These are phyloP conservation scores for Meteorus sp. DNA, from an alignment of 1,140 invertebrate species.

Conservation along the genomic window DNA sequence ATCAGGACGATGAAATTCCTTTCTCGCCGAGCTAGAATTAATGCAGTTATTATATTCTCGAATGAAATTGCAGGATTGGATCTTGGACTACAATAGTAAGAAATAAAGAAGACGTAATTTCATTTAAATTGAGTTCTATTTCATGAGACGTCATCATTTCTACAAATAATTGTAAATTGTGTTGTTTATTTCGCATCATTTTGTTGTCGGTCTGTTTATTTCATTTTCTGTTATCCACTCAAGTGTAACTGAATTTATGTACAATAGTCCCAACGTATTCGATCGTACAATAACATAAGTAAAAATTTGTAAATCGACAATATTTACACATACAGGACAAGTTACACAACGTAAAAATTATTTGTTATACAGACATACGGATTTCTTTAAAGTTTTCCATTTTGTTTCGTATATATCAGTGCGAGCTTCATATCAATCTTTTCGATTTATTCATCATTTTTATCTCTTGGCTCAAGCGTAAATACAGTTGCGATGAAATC, in stretches of 20 bases:
- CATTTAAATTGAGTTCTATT: constrained; percentile 42
- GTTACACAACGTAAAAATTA: constrained; percentile 1
- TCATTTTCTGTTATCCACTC: constrained; percentile 5
- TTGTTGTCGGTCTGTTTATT: background rate
- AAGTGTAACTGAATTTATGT: constrained; percentile 43
- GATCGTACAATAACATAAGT: constrained; percentile 35
- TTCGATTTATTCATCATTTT: background rate
- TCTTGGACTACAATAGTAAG: background rate
- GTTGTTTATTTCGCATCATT: constrained; percentile 29
- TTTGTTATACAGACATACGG: constrained; percentile 8
- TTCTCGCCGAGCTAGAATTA: background rate
- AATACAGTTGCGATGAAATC: background rate
- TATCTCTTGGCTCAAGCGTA: background rate
- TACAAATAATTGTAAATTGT: constrained; percentile 53
- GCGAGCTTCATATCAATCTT: background rate
- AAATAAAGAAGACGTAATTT: background rate
- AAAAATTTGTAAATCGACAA: constrained; percentile 29
- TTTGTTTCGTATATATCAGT: too few species aligned
- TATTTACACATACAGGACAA: constrained; percentile 19
- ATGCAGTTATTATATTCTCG: background rate
- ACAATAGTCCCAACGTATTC: constrained; percentile 46
- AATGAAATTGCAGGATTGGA: background rate
- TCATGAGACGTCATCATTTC: constrained; percentile 51
- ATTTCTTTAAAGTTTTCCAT: too few species aligned
- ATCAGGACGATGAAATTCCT: constrained; percentile 37